Evolutionary conservation across 2,113 vertebrate genomes (phyloP), one percentile per base, ranked within the genome.

Genomic region (Ceratotherium simum): DNA sequence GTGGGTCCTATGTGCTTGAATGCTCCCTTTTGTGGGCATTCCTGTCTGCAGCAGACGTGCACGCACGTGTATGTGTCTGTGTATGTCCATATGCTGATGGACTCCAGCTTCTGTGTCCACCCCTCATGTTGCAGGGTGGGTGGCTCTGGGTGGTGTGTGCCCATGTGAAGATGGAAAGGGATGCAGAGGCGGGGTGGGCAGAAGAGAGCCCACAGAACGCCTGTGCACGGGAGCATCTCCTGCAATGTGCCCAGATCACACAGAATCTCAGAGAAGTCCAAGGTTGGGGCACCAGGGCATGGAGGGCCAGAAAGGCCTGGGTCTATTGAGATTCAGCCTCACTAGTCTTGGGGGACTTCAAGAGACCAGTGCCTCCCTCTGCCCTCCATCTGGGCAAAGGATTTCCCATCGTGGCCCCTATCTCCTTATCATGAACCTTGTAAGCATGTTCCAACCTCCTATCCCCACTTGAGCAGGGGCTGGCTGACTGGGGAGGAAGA

Each of bases 81-180:
- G 7, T 17, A 16, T 25, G 69, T 39, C 54, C 14, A 2, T 0
- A 2, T 0, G 6, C 75, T 14, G 7, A 31, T 27, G 80, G 18
- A 46, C n/a, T 31, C 64, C 14, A 16, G 13, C 33, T 4, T 39
- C 94, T 60, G 33, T 79, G 60, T 58, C 87, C 13, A 60, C 12
- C 51, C 3, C n/a, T 9, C 25, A 1, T 9, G 56, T 25, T 54
- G 56, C 4, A 0, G 39, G 69, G 69, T 8, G 64, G n/a, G 58
- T n/a, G 60, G 14, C n/a, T 27, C 73, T 65, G 75, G 69, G 42
- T 11, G 16, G 20, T 14, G 2, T 3, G 42, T 0, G 6, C 33
- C 48, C 36, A 8, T 67, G 16, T 21, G 11, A 91, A 67, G 62
- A 70, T 8, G 42, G 54, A 29, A 25, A 88, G n/a, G n/a, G 46